Percentiles rank a stretch among this genome's conserved stretches.
Conservation (phyloP, 2,888 invertebrate species). For the Lithosia quadra region DNA sequence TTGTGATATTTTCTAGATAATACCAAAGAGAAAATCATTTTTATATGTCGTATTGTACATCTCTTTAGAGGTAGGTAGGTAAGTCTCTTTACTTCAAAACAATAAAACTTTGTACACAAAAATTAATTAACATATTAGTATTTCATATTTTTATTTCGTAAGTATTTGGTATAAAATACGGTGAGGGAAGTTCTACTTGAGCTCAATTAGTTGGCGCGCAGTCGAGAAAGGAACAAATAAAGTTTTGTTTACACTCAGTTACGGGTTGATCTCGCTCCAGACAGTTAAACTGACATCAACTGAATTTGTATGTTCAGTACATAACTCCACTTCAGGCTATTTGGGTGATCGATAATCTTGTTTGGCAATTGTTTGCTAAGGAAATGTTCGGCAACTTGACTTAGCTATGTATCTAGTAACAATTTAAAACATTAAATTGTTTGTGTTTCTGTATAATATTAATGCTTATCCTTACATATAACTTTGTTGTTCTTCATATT, state of each 20-base stretch:
- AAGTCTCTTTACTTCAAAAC: not conserved
- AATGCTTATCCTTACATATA: not conserved
- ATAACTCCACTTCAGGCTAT: constrained; percentile 32
- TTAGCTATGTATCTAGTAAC: not conserved
- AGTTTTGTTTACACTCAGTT: constrained; percentile 51
- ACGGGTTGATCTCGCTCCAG: constrained; percentile 55
- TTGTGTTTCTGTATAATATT: not conserved
- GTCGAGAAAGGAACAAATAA: constrained; percentile 62
- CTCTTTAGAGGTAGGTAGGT: not conserved
- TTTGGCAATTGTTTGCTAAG: constrained; percentile 17
- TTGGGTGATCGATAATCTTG: constrained; percentile 22
- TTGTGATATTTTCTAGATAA: not conserved
- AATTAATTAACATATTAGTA: not conserved
- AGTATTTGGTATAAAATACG: constrained; percentile 34
- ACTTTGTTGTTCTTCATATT: not conserved
- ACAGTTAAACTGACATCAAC: constrained; percentile 54
- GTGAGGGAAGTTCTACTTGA: constrained; percentile 54
- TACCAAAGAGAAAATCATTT: not conserved
- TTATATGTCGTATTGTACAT: not conserved
- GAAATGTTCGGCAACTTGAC: constrained; percentile 13
- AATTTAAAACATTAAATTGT: not conserved
- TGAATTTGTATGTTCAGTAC: constrained; percentile 43
- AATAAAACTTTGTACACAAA: not conserved
- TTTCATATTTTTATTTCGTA: constrained; percentile 24
- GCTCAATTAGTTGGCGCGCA: constrained; percentile 59